Evolutionary conservation across 2,113 vertebrate species (phyloP).

Genomic region (Cavia porcellus): DNA sequence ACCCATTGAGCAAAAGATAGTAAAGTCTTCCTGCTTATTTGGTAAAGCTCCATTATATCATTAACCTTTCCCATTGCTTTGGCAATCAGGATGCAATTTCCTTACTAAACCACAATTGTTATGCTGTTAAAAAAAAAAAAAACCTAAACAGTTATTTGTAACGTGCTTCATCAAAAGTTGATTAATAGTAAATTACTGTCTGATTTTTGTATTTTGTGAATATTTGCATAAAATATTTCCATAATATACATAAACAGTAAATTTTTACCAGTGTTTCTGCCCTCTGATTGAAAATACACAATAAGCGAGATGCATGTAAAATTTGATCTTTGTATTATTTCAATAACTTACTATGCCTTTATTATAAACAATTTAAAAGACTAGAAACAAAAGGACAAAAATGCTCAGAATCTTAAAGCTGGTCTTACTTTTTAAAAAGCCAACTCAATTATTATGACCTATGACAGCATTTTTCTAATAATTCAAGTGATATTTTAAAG

Average conservation of each 20-base stretch:
- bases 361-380: conserved; percentile 15
- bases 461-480: background rate
- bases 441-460: background rate
- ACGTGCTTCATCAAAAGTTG: conserved; percentile 58
- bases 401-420: background rate
- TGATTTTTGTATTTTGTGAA: conserved; percentile 35
- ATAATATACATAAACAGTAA: background rate
- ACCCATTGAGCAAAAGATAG: conserved; percentile 83
- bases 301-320: background rate
- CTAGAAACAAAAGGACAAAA: background rate
- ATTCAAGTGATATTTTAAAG: background rate
- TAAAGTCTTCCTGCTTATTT: conserved; percentile 84
- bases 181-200: conserved; percentile 80
- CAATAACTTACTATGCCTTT: background rate
- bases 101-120: conserved; percentile 80
- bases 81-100: conserved; percentile 74
- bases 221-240: background rate
- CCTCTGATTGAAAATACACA: background rate
- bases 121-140: conserved; percentile 78
- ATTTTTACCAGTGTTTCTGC: background rate
- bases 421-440: background rate
- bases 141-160: conserved; percentile 82
- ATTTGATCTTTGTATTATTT: conserved; percentile 23
- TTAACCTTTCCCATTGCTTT: conserved; percentile 85
- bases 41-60: conserved; percentile 87